phyloP scores from a whole-genome alignment of 2,797 vertebrate genomes.

The Heteromormyrus szaboi region DNA sequence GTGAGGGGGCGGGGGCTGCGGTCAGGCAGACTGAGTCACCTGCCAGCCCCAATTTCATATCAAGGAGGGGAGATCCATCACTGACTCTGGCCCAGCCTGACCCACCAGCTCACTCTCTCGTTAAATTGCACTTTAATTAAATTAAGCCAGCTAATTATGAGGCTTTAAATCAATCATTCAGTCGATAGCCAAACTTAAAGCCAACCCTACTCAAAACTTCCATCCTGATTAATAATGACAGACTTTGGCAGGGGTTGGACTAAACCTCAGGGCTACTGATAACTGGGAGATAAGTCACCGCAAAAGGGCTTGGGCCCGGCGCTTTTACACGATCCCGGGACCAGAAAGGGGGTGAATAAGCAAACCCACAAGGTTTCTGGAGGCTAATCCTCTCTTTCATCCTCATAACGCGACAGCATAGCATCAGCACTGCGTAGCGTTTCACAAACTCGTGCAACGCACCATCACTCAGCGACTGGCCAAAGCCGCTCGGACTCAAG shows the following conservation, averaged over 20 bases:
- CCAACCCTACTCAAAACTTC: constrained; percentile 43
- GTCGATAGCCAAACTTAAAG: constrained; percentile 65
- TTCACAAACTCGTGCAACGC: background rate
- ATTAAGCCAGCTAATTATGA: constrained; percentile 72
- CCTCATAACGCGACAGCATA: background rate
- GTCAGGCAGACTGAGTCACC: constrained; percentile 53
- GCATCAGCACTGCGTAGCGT: background rate
- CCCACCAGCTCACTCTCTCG: constrained; percentile 56
- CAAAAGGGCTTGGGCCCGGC: constrained; percentile 47
- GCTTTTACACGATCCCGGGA: constrained; percentile 37
- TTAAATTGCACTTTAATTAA: constrained; percentile 75
- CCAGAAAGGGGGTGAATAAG: constrained; percentile 15
- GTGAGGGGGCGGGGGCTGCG: constrained; percentile 29
- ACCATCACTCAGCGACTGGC: background rate
- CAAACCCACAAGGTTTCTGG: background rate
- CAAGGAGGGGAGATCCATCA: constrained; percentile 61
- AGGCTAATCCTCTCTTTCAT: background rate
- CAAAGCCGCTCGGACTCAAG: background rate
- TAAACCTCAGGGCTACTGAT: constrained; percentile 54
- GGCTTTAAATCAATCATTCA: constrained; percentile 70
- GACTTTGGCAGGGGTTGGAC: constrained; percentile 19
- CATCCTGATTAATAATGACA: constrained; percentile 63
- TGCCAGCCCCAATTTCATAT: constrained; percentile 59
- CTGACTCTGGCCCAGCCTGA: constrained; percentile 60
- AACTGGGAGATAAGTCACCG: constrained; percentile 59